Evolutionary conservation across 2,888 invertebrate species (phyloP), one percentile per base, ranked within the genome.

Genomic region (Aleiodes alternator): DNA sequence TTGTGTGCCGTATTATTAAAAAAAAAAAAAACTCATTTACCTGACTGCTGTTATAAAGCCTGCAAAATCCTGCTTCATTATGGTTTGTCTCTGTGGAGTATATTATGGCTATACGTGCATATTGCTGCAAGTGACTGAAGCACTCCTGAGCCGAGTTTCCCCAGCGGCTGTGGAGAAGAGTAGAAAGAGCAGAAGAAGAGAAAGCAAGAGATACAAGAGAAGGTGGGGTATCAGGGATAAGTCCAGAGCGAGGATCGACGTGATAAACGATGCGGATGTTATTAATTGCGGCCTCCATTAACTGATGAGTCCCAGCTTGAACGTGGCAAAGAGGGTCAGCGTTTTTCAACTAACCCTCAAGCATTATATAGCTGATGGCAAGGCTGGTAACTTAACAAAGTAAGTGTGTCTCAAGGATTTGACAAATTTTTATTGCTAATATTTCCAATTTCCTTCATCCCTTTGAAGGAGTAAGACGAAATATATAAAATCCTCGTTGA

Each of bases 211-310:
- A 53, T 53, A 53, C 16, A 16, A 48, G 16, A 66, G 56, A 8
- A 43, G 43, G 43, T 43, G 43, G 43, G 43, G 43, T 43, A 43
- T 43, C 43, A 43, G 43, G 43, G 43, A 43, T 43, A 43, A 43
- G 43, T 43, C 43, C 43, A 9, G 43, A 6, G 56, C 57, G 81
- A 81, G 84, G 84, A 84, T 83, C 83, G 80, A 80, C 81, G 83
- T 85, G 85, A 85, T 85, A 85, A 85, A 85, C 82, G 85, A 85
- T 83, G 80, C 78, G 80, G 76, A 78, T 78, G 82, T 85, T 84
- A 85, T 85, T 85, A 85, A 85, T 85, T 84, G 84, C 85, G 78
- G 82, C 81, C 82, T 84, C 84, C 84, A 83, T 84, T 82, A 85
- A 83, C 83, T 83, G 83, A 84, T 82, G 85, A 84, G 82, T 80